phyloP scores from a whole-genome alignment of 2,113 vertebrate species.

The Corydoras maculifer region DNA sequence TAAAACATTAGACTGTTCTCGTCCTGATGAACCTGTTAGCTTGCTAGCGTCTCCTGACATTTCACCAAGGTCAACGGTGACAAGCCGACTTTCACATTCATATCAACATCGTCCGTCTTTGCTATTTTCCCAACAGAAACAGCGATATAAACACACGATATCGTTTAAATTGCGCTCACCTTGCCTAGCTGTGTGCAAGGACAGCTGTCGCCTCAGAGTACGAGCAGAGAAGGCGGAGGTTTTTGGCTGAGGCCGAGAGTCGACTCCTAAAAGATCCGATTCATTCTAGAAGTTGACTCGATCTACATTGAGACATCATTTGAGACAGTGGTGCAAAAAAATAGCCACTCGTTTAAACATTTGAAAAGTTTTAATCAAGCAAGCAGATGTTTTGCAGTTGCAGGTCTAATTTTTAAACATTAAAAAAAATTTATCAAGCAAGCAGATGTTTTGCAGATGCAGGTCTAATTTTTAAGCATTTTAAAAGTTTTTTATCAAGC shows the following conservation, averaged over 20 bases:
- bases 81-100: not conserved
- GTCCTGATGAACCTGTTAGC: not conserved
- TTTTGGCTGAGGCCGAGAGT: slow-evolving; percentile 20
- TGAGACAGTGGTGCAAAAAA: too few species aligned
- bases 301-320: not conserved
- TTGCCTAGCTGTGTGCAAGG: slow-evolving; percentile 59
- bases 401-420: too few species aligned
- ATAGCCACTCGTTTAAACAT: too few species aligned
- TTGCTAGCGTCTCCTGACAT: not conserved
- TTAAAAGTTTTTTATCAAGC: too few species aligned
- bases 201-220: slow-evolving; percentile 39
- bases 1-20: not conserved
- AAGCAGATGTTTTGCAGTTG: too few species aligned
- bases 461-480: too few species aligned
- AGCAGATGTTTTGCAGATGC: too few species aligned
- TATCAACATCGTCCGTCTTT: not conserved
- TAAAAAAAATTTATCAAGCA: too few species aligned
- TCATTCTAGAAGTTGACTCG: not conserved
- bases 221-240: slow-evolving; percentile 53
- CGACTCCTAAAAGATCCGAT: slow-evolving; percentile 34
- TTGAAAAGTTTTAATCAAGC: too few species aligned
- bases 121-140: not conserved
- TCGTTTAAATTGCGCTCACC: not conserved
- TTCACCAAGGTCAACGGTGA: not conserved
- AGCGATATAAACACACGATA: not conserved